Conservation (phyloP, 2,113 vertebrate species). For the Potamarius usumacintae region DNA sequence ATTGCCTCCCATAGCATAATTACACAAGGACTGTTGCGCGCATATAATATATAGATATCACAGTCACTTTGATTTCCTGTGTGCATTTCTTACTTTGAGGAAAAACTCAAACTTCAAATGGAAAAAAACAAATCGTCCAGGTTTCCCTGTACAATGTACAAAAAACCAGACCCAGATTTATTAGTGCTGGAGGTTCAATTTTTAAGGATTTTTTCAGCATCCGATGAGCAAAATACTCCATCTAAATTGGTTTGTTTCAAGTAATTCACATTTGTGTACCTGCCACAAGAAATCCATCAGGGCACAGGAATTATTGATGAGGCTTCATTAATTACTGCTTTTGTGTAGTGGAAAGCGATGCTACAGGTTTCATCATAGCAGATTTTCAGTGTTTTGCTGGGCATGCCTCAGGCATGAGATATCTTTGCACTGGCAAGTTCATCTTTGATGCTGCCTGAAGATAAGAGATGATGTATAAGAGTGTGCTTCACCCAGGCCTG, state of each 20-base stretch:
- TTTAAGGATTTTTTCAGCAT: background rate
- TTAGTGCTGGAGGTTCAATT: background rate
- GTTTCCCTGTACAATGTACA: background rate
- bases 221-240: too few species aligned
- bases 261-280: background rate
- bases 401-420: background rate
- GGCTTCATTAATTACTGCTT: background rate
- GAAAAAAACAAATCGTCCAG: too few species aligned
- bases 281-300: background rate
- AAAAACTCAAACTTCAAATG: too few species aligned
- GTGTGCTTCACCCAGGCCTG: background rate
- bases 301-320: background rate
- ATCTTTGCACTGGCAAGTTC: background rate
- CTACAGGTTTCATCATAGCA: background rate
- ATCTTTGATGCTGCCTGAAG: constrained; percentile 2
- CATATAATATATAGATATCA: too few species aligned
- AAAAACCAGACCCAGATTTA: background rate
- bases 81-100: too few species aligned
- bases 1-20: background rate
- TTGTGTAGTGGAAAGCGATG: background rate
- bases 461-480: background rate
- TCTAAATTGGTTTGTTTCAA: background rate
- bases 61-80: too few species aligned
- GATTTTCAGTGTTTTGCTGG: background rate
- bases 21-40: too few species aligned